Evolutionary conservation across 30 jellyfish, hydroid and myxozoan genomes (phyloP).

Genomic region (Aurelia sp.): DNA sequence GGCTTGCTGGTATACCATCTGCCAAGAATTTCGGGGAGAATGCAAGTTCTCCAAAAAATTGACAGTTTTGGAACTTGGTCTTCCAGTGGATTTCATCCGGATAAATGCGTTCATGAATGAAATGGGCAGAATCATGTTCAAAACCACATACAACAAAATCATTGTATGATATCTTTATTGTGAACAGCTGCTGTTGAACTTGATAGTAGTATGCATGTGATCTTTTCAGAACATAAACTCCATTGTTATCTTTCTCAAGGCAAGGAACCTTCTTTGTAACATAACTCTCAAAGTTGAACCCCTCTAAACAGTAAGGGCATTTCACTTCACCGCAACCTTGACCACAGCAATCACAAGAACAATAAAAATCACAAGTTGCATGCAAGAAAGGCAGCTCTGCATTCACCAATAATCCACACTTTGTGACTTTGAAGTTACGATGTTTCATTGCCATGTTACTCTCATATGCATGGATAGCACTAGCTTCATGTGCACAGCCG

Average conservation of each 20-base stretch:
- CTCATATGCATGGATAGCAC: constrained; percentile 48
- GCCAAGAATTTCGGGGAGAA: constrained; percentile 68
- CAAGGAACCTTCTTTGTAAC: constrained; percentile 42
- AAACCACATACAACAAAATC: constrained; percentile 54
- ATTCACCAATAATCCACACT: constrained; percentile 48
- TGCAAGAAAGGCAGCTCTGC: constrained; percentile 35
- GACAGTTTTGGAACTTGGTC: constrained; percentile 42
- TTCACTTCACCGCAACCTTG: constrained; percentile 57
- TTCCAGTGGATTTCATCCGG: constrained; percentile 39
- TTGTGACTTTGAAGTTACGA: constrained; percentile 27
- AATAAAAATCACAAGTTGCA: constrained; percentile 47
- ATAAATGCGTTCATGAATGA: constrained; percentile 16
- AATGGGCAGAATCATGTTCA: constrained; percentile 40
- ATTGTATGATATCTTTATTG: constrained; percentile 24
- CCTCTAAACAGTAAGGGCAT: constrained; percentile 70
- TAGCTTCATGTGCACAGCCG: constrained; percentile 57
- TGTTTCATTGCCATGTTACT: constrained; percentile 31
- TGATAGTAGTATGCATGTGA: constrained; percentile 63
- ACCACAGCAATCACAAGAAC: constrained; percentile 55
- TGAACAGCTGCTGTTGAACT: constrained; percentile 69
- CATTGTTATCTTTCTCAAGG: constrained; percentile 44
- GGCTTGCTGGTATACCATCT: constrained; percentile 65
- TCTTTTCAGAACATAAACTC: constrained; percentile 3
- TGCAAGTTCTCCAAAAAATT: constrained; percentile 56
- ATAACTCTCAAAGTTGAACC: constrained; percentile 27